Conservation (phyloP, 2,797 vertebrate genomes). For the Phoeniculus purpureus region DNA sequence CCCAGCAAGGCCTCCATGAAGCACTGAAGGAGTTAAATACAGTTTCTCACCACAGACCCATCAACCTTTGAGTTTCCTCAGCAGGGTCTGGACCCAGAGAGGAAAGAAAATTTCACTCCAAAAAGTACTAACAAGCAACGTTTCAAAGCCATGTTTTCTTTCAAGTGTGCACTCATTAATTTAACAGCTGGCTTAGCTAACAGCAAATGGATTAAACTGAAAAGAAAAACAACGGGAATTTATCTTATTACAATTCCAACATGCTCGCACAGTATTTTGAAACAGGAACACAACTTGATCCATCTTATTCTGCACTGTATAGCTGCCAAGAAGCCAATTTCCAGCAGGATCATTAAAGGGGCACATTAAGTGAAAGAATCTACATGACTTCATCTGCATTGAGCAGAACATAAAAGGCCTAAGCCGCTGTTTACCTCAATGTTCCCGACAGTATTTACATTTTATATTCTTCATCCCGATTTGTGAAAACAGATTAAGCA, state of each 20-base stretch:
- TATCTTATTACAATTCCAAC: background rate
- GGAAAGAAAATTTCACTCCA: background rate
- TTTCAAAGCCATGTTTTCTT: background rate
- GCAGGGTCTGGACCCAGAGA: background rate
- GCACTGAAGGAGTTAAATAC: background rate
- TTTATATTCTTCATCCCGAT: slow-evolving; percentile 7
- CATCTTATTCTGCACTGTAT: background rate
- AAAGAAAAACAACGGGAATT: background rate
- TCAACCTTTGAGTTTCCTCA: background rate
- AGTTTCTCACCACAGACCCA: background rate
- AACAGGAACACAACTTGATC: slow-evolving; percentile 13
- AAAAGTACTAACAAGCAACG: background rate
- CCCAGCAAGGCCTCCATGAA: background rate
- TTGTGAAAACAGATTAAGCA: slow-evolving; percentile 37
- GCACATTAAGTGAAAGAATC: slow-evolving; percentile 28
- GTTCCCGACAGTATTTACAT: slow-evolving; percentile 20
- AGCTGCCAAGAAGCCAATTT: slow-evolving; percentile 51
- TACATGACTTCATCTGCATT: slow-evolving; percentile 45
- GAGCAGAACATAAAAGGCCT: slow-evolving; percentile 34
- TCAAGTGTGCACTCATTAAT: background rate
- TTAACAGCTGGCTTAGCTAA: slow-evolving; percentile 21
- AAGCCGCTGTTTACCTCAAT: slow-evolving; percentile 9
- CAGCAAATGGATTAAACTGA: background rate
- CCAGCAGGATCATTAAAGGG: slow-evolving; percentile 20
- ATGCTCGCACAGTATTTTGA: background rate